phyloP scores from a whole-genome alignment of 2,888 invertebrate genomes.

The Drosophila neonasuta region DNA sequence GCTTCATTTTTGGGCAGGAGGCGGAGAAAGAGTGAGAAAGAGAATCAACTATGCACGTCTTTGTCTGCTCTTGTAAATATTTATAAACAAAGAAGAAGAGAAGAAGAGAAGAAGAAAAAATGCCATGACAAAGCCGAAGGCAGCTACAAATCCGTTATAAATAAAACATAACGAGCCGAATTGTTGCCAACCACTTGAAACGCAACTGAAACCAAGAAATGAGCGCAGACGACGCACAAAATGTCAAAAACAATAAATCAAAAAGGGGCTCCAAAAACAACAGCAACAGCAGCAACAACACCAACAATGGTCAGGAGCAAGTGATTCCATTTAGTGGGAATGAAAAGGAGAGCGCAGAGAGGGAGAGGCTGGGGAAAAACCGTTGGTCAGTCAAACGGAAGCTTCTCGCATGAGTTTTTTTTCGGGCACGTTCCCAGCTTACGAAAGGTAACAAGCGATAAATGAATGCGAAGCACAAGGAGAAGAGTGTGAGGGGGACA shows the following conservation, averaged over 20 bases:
- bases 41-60: not conserved
- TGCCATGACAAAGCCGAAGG: constrained; percentile 35
- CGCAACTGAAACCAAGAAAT: constrained; percentile 57
- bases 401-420: constrained; percentile 22
- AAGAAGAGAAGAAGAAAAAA: not conserved
- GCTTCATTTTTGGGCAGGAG: constrained; percentile 36
- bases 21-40: constrained; percentile 20
- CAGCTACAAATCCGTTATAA: constrained; percentile 73
- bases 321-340: constrained; percentile 5
- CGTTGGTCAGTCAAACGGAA: constrained; percentile 55
- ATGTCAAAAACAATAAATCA: constrained; percentile 79
- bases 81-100: constrained; percentile 59
- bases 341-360: not conserved
- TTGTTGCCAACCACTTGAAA: constrained; percentile 65
- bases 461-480: constrained; percentile 36
- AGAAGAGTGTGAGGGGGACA: not conserved
- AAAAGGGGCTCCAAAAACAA: constrained; percentile 52
- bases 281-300: not conserved
- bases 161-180: constrained; percentile 73
- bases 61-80: constrained; percentile 59
- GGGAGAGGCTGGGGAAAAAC: not conserved
- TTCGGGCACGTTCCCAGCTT: constrained; percentile 52
- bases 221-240: constrained; percentile 57
- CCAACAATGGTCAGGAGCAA: constrained; percentile 30
- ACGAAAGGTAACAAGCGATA: constrained; percentile 53